Evolutionary conservation across 2,797 vertebrate genomes (phyloP).

Genomic region (Odontamblyopus lacepedii): DNA sequence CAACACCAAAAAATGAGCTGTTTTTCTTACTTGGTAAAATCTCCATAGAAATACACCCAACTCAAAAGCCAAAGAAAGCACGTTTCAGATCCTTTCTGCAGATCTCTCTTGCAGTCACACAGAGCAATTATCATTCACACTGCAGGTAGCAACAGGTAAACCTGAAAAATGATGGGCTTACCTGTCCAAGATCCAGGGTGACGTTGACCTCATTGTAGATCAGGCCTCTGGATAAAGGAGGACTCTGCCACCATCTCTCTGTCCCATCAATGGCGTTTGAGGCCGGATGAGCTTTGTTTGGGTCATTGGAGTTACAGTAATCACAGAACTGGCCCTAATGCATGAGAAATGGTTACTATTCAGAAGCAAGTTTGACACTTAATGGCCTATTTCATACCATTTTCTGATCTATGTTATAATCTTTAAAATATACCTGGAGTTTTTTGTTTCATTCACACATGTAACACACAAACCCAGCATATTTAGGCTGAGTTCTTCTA

Average conservation of each 20-base stretch:
- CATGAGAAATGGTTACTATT: constrained; percentile 15
- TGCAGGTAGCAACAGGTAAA: constrained; percentile 46
- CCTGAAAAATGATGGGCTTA: constrained; percentile 68
- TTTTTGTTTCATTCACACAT: no score
- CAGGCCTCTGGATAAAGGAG: constrained; percentile 86
- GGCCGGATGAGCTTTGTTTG: constrained; percentile 84
- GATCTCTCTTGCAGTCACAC: constrained; percentile 43
- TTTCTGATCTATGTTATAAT: background rate
- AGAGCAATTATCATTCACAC: constrained; percentile 42
- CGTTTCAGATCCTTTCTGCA: constrained; percentile 18
- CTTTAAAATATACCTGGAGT: background rate
- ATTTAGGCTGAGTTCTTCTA: no score
- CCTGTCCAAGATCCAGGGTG: constrained; percentile 93
- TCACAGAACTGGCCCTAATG: constrained; percentile 92
- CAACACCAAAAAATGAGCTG: background rate
- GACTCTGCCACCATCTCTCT: constrained; percentile 95
- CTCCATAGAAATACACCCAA: background rate
- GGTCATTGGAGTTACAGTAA: constrained; percentile 84
- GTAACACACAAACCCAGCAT: no score
- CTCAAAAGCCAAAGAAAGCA: constrained; percentile 14
- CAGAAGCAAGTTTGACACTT: background rate
- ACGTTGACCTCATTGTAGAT: constrained; percentile 88
- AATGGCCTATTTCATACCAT: no score
- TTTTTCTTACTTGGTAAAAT: background rate
- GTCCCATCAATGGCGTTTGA: constrained; percentile 89